Evolutionary conservation across 2,113 vertebrate species (phyloP).

Genomic region (Brachyhypopomus gauderio): DNA sequence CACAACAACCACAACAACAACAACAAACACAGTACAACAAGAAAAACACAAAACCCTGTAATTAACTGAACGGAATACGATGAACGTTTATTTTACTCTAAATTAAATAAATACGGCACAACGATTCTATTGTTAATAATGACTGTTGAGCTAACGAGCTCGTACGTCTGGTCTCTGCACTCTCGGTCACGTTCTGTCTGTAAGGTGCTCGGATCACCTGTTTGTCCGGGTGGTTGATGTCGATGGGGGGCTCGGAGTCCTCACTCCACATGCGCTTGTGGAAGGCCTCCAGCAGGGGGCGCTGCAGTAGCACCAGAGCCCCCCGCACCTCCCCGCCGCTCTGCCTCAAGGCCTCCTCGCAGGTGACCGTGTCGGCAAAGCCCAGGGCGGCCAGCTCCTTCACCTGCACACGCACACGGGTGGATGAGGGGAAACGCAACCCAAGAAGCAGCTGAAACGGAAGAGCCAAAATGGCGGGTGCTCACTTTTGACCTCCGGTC

Average conservation of each 20-base stretch:
- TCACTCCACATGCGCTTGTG: conserved; percentile 82
- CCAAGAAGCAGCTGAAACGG: no score
- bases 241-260: conserved; percentile 70
- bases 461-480: background rate
- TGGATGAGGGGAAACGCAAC: no score
- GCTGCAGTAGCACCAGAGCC: conserved; percentile 82
- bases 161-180: no score
- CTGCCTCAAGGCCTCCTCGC: conserved; percentile 82
- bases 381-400: conserved; percentile 79
- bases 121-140: no score
- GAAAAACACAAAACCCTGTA: no score
- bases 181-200: background rate
- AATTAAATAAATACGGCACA: no score
- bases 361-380: conserved; percentile 73
- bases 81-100: no score
- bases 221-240: conserved; percentile 78
- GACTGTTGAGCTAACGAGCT: no score
- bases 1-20: background rate
- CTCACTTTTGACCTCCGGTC: conserved; percentile 77
- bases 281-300: conserved; percentile 81
- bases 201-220: conserved; percentile 70
- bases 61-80: no score
- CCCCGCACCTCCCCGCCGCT: conserved; percentile 82
- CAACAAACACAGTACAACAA: no score
- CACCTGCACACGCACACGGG: conserved; percentile 69